phyloP scores from a whole-genome alignment of 2,888 invertebrate genomes.

The Drosophila affinis region DNA sequence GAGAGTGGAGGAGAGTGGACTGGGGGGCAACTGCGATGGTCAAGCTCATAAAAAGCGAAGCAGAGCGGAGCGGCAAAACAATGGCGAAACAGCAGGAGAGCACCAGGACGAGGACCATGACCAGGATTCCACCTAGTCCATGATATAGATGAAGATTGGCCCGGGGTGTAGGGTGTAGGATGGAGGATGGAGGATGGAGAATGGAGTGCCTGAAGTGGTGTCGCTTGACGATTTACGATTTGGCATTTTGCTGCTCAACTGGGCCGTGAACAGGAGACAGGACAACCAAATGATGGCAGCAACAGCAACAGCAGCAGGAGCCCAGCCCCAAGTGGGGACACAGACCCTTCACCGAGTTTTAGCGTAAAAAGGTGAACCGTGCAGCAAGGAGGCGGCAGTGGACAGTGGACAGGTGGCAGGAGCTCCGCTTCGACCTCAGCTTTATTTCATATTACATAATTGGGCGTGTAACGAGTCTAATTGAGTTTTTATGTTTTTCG shows the following conservation, averaged over 20 bases:
- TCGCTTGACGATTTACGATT: constrained; percentile 70
- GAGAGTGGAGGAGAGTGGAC: neutral
- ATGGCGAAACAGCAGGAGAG: constrained; percentile 56
- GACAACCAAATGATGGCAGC: constrained; percentile 28
- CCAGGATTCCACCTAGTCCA: neutral
- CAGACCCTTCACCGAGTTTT: neutral
- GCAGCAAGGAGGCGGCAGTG: neutral
- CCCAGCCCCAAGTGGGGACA: neutral
- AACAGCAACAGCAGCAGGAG: neutral
- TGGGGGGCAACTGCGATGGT: neutral
- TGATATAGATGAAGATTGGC: neutral
- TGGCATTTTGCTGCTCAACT: constrained; percentile 76
- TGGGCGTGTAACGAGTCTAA: constrained; percentile 84
- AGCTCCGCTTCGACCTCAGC: constrained; percentile 22
- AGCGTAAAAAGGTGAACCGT: neutral
- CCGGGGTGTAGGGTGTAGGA: too few species aligned
- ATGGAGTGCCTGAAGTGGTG: constrained; percentile 28
- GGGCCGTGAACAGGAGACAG: constrained; percentile 65
- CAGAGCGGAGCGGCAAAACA: constrained; percentile 58
- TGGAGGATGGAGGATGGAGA: neutral
- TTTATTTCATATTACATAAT: constrained; percentile 79
- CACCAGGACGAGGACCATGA: too few species aligned
- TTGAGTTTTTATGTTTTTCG: constrained; percentile 83
- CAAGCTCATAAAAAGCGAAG: constrained; percentile 71
- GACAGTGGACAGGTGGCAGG: constrained; percentile 11